These are phyloP conservation scores for Volucella inanis DNA, from an alignment of 2,888 invertebrate species.

Conservation along the genomic window DNA sequence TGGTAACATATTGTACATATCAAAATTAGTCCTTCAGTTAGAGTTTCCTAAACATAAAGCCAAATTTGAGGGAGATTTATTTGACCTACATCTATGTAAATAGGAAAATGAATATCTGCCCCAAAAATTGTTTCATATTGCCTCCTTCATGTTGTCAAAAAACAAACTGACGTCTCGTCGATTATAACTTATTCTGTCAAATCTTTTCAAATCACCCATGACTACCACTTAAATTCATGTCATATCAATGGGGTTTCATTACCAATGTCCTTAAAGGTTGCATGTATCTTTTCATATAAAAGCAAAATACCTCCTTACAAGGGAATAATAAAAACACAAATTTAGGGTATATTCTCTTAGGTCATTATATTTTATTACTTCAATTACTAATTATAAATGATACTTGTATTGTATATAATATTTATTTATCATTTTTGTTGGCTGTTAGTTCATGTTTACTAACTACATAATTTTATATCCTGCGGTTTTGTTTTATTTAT, in stretches of 20 bases:
- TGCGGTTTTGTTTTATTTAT: neutral
- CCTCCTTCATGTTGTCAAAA: neutral
- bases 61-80: conserved; percentile 10
- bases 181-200: neutral
- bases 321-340: conserved; percentile 2
- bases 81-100: conserved; percentile 47
- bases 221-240: neutral
- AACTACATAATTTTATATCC: no score
- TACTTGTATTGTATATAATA: conserved; percentile 65
- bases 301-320: neutral
- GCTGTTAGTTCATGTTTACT: conserved; percentile 31
- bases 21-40: neutral
- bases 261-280: neutral
- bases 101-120: conserved; percentile 5
- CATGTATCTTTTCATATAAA: neutral
- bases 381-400: conserved; percentile 72
- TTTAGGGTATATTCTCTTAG: conserved; percentile 52
- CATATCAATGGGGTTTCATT: neutral
- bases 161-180: neutral
- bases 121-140: neutral
- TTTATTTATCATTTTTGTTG: conserved; percentile 43
- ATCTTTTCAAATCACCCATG: neutral
- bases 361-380: conserved; percentile 62
- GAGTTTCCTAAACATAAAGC: neutral
- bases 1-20: neutral